phyloP scores from a whole-genome alignment of 2,113 vertebrate genomes.

The Hippocampus comes region DNA sequence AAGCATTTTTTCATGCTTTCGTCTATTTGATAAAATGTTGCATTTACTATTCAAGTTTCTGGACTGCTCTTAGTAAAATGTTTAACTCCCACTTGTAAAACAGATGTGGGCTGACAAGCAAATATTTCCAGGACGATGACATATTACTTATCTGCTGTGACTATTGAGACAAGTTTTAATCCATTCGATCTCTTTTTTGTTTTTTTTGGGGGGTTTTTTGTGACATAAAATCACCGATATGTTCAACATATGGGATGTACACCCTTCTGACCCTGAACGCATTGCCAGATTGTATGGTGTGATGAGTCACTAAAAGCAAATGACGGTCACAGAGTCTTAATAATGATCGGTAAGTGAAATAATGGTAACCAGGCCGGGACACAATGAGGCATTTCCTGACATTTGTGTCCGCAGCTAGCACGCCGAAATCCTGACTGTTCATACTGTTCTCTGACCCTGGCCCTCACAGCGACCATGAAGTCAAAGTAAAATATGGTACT shows the following conservation, averaged over 20 bases:
- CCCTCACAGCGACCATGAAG: too few species aligned
- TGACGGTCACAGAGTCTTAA: background rate
- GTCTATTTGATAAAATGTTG: background rate
- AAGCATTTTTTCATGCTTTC: slow-evolving; percentile 4
- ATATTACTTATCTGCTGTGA: background rate
- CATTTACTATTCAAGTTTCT: background rate
- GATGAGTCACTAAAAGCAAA: background rate
- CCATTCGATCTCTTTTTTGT: background rate
- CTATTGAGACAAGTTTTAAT: background rate
- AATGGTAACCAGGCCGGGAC: background rate
- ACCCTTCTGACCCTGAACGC: background rate
- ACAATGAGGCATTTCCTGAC: background rate
- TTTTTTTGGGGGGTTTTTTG: background rate
- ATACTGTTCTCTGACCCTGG: too few species aligned
- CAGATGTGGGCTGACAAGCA: background rate
- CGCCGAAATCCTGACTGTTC: background rate
- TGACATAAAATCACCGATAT: background rate
- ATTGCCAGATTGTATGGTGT: background rate
- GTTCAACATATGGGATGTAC: background rate
- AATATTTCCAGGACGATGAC: background rate
- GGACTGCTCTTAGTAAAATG: background rate
- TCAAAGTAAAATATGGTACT: too few species aligned
- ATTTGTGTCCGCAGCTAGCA: background rate
- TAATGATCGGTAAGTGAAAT: background rate
- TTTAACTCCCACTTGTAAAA: background rate